Base-by-base conservation (phyloP, 2,797 vertebrate genomes). In the Perodicticus potto region DNA sequence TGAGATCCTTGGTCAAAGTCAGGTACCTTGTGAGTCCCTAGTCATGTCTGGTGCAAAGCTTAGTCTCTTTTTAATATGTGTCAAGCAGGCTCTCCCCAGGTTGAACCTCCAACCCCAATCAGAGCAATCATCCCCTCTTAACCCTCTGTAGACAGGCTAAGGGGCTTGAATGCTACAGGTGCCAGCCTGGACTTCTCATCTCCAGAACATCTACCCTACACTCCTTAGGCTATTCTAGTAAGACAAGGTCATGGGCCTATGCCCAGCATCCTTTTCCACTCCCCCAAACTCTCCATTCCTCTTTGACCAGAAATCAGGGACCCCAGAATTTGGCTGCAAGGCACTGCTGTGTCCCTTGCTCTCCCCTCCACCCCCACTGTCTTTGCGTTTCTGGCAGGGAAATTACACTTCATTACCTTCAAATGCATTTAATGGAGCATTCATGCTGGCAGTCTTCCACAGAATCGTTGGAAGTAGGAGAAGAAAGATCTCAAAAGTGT, bases 341-440 rank as follows among this genome's bases (percentile, higher is more conserved):
- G 16, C 43, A 16, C 17, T 53, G 7, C 80, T 67, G 2, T 86
- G 27, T 10, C 76, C n/a, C 25, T 13, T 53, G 6, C 80, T 67
- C 4, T 86, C 32, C 12, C 76, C 37, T 25, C 6, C 10, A 34
- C 53, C 20, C 76, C 72, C 32, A 29, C n/a, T n/a, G 8, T 69
- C 88, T 88, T 63, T 86, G 65, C 45, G 34, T 93, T 95, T 94
- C 73, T n/a, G 27, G 67, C 49, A 93, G 55, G 76, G 65, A 96
- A 77, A 91, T 95, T 63, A 88, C 14, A 95, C 87, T 92, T 91
- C 70, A 92, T 93, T 87, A 59, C 72, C 81, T 90, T 85, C 76
- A 81, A 80, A 23, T 57, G 37, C 43, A 69, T 95, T 82, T 94
- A 90, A 72, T 22, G 57, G 67, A 67, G 76, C 85, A 45, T 95